Base-by-base conservation (phyloP, 2,797 vertebrate species). In the Dermochelys coriacea region DNA sequence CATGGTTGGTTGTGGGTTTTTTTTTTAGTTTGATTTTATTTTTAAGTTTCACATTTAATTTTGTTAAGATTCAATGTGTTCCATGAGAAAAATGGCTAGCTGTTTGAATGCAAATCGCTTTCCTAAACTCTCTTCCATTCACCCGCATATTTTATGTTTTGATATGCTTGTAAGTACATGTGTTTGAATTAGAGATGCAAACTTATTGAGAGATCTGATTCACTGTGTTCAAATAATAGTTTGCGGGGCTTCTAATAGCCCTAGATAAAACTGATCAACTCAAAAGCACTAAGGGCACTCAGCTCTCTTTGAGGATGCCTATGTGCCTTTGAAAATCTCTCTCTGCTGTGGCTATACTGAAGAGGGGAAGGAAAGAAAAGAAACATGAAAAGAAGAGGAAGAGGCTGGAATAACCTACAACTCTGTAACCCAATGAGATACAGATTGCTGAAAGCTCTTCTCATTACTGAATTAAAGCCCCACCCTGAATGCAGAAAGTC, bases 51-150 rank as follows among this genome's bases (percentile, higher is more conserved):
- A 77, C 7, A 49, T 6, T 77, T 71, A 61, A 61, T 61, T 75
- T 23, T 79, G 82, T 10, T 16, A 79, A 83, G 68, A 49, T 4
- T 81, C 77, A 0, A 7, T 8, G 49, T 82, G 51, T 34, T 82
- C 27, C 3, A 8, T 5, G 14, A 37, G 34, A 12, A 9, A 79
- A 3, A 45, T 34, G 0, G 0, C 50, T 27, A 7, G 5, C 57
- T 49, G 15, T 29, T 59, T 55, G 14, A n/a, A 21, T 10, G 8
- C 16, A 4, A 16, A 85, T 37, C 41, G 9, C 15, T 45, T 77
- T 45, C 57, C 14, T 79, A n/a, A 34, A 31, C 78, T 11, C n/a
- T 86, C 16, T 54, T 45, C 12, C 23, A 27, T 25, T 12, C 4
- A 59, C 29, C 49, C 54, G 41, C 3, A 15, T 82, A 54, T 71